Conservation (phyloP, 2,113 vertebrate genomes). For the Pelecanus crispus region DNA sequence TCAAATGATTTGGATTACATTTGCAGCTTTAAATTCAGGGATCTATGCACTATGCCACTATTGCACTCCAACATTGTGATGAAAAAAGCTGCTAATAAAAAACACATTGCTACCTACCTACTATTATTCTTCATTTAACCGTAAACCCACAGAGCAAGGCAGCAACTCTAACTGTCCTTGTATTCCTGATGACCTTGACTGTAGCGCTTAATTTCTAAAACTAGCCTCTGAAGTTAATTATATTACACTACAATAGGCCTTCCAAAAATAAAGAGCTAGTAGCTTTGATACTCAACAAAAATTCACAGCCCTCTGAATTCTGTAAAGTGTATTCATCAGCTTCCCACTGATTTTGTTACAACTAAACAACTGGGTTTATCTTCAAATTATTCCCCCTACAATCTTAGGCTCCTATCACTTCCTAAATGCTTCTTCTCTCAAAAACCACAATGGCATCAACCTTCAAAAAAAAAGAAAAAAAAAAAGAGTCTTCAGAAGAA, state of each 20-base stretch:
- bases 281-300: conserved; percentile 36
- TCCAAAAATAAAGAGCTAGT: conserved; percentile 46
- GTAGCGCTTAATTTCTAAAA: conserved; percentile 25
- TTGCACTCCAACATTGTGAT: not conserved
- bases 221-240: conserved; percentile 28
- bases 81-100: conserved; percentile 33
- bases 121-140: conserved; percentile 12
- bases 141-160: not conserved
- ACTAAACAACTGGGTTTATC: conserved; percentile 41
- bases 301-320: conserved; percentile 18
- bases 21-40: conserved; percentile 27
- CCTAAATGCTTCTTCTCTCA: not conserved
- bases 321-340: conserved; percentile 15
- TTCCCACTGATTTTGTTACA: conserved; percentile 35
- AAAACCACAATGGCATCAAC: not conserved
- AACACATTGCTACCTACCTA: not conserved
- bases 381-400: conserved; percentile 12
- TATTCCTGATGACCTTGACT: conserved; percentile 35
- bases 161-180: not conserved
- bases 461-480: not conserved
- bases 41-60: not conserved
- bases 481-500: not conserved
- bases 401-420: not conserved
- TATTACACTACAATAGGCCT: conserved; percentile 2
- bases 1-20: conserved; percentile 1